Evolutionary conservation across 2,113 vertebrate genomes (phyloP).

Genomic region (Brachyhypopomus gauderio): DNA sequence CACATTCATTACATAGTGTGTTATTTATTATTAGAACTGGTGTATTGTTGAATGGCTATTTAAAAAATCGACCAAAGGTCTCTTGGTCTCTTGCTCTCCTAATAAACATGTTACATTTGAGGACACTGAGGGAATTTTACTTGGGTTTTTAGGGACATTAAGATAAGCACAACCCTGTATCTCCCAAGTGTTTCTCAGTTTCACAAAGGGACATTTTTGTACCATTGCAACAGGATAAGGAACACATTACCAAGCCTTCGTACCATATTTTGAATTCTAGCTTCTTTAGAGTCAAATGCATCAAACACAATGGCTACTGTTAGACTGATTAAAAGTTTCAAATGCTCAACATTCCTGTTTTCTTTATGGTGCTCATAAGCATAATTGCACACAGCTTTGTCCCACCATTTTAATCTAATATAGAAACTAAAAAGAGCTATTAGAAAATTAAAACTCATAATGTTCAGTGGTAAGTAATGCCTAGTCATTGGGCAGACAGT

Average conservation of each 20-base stretch:
- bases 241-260: not conserved
- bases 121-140: not conserved
- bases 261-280: not conserved
- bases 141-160: not conserved
- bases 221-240: not conserved
- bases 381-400: constrained; percentile 18
- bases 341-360: not conserved
- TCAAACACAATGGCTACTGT: not conserved
- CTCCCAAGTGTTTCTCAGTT: too few species aligned
- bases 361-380: not conserved
- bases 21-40: too few species aligned
- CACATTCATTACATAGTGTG: too few species aligned
- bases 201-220: too few species aligned
- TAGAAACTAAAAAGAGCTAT: not conserved
- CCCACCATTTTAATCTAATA: not conserved
- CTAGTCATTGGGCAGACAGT: not conserved
- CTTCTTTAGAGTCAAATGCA: not conserved
- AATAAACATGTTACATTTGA: too few species aligned
- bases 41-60: not conserved
- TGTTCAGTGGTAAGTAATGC: not conserved
- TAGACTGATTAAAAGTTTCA: not conserved
- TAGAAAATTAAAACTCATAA: not conserved
- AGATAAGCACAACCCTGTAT: too few species aligned
- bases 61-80: too few species aligned
- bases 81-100: too few species aligned